Evolutionary conservation across 2,113 vertebrate species (phyloP).

Genomic region (Nothocercus nigrocapillus): DNA sequence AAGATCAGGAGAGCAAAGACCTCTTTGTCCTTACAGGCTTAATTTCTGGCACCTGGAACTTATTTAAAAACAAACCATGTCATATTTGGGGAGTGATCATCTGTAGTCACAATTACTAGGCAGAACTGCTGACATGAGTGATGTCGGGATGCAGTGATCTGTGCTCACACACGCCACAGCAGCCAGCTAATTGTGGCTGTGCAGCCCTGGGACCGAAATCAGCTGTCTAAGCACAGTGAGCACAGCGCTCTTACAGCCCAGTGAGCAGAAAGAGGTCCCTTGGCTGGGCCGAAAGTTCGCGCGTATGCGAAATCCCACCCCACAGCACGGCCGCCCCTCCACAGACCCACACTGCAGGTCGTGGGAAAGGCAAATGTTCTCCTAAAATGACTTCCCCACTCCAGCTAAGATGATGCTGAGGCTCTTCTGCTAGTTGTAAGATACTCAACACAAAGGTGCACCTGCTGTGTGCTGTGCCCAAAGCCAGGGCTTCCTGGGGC

Average conservation of each 20-base stretch:
- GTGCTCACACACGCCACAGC: background rate
- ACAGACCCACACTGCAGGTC: background rate
- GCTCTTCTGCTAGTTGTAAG: background rate
- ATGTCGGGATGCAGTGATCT: background rate
- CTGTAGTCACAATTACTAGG: background rate
- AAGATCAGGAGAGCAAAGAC: background rate
- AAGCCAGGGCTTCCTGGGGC: background rate
- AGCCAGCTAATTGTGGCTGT: background rate
- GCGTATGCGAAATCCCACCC: accelerated
- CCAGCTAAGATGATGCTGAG: accelerated
- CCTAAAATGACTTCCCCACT: background rate
- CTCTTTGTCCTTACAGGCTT: background rate
- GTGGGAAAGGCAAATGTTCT: background rate
- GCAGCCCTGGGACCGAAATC: background rate
- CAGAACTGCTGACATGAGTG: background rate
- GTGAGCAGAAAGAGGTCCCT: background rate
- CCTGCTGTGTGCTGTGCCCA: accelerated
- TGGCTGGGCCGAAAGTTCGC: background rate
- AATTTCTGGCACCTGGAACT: background rate
- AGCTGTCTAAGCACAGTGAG: background rate
- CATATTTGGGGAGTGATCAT: background rate
- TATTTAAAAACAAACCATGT: background rate
- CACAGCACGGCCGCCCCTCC: background rate
- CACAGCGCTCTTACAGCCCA: background rate
- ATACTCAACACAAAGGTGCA: background rate